These are phyloP conservation scores for Criorhina ranunculi DNA, from an alignment of 2,888 invertebrate genomes.

Conservation along the genomic window DNA sequence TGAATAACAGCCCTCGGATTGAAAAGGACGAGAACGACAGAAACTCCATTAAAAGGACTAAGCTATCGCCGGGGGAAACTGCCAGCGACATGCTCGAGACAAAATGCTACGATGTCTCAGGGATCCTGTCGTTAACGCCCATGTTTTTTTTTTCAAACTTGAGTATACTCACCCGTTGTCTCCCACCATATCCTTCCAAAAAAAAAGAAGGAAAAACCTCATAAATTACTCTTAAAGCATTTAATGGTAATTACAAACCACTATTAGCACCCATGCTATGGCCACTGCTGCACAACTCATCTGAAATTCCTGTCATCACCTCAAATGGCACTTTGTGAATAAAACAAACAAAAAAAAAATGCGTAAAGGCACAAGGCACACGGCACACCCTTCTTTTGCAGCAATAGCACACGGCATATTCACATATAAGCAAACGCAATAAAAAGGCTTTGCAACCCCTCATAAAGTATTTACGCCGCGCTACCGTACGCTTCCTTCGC, in stretches of 20 bases:
- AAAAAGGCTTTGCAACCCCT: constrained; percentile 63
- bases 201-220: constrained; percentile 25
- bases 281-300: constrained; percentile 35
- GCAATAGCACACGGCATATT: background rate
- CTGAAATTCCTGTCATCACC: constrained; percentile 65
- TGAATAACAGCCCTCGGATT: too few relatives aligned
- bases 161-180: background rate
- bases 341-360: constrained; percentile 32
- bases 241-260: constrained; percentile 57
- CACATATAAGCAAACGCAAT: constrained; percentile 41
- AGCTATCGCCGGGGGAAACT: too few relatives aligned
- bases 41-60: too few relatives aligned
- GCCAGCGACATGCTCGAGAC: too few relatives aligned
- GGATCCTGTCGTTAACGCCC: too few relatives aligned
- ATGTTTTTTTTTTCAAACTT: too few relatives aligned
- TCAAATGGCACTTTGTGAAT: constrained; percentile 50
- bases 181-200: constrained; percentile 19
- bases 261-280: constrained; percentile 39
- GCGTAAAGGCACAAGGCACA: constrained; percentile 28
- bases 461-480: constrained; percentile 60
- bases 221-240: constrained; percentile 63
- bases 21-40: too few relatives aligned
- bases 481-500: constrained; percentile 19
- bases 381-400: constrained; percentile 28
- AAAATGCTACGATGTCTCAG: too few relatives aligned